phyloP scores from a whole-genome alignment of 1,140 invertebrate genomes.

The Temnothorax curvispinosus region DNA sequence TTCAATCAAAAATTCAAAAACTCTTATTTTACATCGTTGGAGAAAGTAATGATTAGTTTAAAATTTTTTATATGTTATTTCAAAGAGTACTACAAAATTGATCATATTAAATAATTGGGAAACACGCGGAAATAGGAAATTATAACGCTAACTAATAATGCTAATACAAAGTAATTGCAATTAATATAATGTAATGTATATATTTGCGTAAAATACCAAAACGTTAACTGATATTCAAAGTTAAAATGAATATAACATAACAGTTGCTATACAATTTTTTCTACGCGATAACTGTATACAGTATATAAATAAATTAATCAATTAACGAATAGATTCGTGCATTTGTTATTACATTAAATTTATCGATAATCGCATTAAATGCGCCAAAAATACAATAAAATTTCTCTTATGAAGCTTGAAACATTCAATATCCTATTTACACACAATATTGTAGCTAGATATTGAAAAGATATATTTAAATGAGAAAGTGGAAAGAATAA shows the following conservation, averaged over 20 bases:
- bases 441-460: not conserved
- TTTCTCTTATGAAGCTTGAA: not conserved
- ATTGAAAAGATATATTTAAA: not conserved
- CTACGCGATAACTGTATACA: not conserved
- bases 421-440: not conserved
- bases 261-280: not conserved
- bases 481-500: slow-evolving; percentile 24
- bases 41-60: not conserved
- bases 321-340: not conserved
- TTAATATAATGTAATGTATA: not conserved
- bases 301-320: not conserved
- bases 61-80: not conserved
- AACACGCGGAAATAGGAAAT: not conserved
- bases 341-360: not conserved
- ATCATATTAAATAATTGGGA: not conserved
- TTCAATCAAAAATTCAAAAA: not conserved
- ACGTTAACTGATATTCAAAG: not conserved
- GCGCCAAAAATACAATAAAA: not conserved
- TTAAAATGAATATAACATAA: not conserved
- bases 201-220: not conserved
- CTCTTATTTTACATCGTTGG: not conserved
- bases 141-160: not conserved
- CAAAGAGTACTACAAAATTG: not conserved
- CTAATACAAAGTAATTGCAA: slow-evolving; percentile 6
- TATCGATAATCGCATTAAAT: not conserved